Evolutionary conservation across 2,888 invertebrate species (phyloP), one percentile per base, ranked within the genome.

Genomic region (Amphipoea lucens): DNA sequence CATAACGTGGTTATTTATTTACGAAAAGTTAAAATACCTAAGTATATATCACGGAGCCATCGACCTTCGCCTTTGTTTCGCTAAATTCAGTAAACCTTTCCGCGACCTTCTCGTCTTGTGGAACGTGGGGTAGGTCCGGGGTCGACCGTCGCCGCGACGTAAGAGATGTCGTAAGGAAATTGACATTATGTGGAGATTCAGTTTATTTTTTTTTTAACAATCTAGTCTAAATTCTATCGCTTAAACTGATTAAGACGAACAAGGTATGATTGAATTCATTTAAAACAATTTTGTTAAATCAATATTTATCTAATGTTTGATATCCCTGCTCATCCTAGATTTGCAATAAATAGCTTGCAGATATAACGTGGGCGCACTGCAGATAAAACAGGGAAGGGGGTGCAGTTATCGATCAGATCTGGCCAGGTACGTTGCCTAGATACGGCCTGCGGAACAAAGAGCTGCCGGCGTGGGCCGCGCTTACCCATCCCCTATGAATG

Each of bases 351-450:
- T 48, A 66, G 51, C 23, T 45, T 36, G 60, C 11, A 45, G 11
- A 36, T 36, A 29, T 14, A 45, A 36, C 14, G 6, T 63, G 79
- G 65, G 36, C 42, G 65, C 9, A 14, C 36, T 66, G 29, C 54
- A 36, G 17, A 66, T 79, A 29, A 40, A 70, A 20, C 2, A 2
- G 36, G 23, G 4, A 23, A 54, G 66, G 51, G 51, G 71, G 51
- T 74, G 68, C 74, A 72, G 42, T 60, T 75, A 83, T 86, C 54
- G 87, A 82, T 77, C 65, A 40, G n/a, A 11, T 76, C 48, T 54
- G 23, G 36, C n/a, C 23, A 63, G 73, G 60, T 69, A 5, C 6
- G 80, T 74, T 62, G 75, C 69, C 70, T 76, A 51, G 76, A 66
- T 68, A 76, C 73, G 29, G 23, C 48, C 62, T n/a, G 60, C 23